Evolutionary conservation across 2,888 invertebrate genomes (phyloP).

Genomic region (Chrysolina oricalcia): DNA sequence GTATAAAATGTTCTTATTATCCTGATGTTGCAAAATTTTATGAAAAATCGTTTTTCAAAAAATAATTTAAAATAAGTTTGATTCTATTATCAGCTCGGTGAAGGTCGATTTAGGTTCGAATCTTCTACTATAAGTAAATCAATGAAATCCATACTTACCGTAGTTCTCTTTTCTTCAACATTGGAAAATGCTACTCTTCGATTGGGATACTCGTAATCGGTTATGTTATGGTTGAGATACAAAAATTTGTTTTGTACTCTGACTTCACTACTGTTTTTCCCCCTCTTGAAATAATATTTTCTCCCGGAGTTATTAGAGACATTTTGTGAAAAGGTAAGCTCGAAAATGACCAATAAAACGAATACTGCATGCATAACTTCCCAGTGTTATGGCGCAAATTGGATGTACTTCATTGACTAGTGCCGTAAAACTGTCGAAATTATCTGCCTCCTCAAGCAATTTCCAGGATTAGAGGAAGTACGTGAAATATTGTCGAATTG

Average conservation of each 20-base stretch:
- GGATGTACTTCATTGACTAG: neutral
- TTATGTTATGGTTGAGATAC: slow-evolving; percentile 58
- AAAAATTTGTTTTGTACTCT: slow-evolving; percentile 60
- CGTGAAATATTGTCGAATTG: neutral
- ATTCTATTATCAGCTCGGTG: no score
- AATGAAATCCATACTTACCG: no score
- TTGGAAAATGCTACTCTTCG: slow-evolving; percentile 23
- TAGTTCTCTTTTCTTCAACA: slow-evolving; percentile 21
- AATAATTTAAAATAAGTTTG: no score
- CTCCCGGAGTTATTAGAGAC: slow-evolving; percentile 32
- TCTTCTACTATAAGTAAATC: no score
- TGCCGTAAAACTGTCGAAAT: neutral
- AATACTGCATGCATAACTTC: slow-evolving; percentile 22
- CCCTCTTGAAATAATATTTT: slow-evolving; percentile 63
- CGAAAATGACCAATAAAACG: slow-evolving; percentile 22
- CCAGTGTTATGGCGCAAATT: no score
- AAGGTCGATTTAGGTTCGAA: no score
- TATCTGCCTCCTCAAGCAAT: neutral
- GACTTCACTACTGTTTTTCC: slow-evolving; percentile 61
- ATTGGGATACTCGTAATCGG: slow-evolving; percentile 52
- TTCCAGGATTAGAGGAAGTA: neutral
- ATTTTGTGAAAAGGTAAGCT: slow-evolving; percentile 26
- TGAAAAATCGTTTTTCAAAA: no score
- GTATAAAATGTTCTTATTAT: no score
- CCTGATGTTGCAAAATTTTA: no score